Evolutionary conservation across 2,888 invertebrate species (phyloP).

Genomic region (Xestia ashworthii): DNA sequence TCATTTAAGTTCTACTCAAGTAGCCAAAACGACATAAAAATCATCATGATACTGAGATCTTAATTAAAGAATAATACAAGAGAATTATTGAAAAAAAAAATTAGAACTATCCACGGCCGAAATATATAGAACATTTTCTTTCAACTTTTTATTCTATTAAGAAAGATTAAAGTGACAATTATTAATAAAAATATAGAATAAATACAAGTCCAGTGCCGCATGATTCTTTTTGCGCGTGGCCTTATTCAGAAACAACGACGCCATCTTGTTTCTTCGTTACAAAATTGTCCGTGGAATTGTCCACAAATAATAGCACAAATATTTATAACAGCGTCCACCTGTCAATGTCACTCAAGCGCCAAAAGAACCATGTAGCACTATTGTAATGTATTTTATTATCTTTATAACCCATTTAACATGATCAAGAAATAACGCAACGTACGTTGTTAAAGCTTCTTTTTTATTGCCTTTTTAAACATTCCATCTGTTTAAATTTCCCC

Average conservation of each 20-base stretch:
- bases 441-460: background rate
- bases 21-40: background rate
- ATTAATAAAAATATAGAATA: constrained; percentile 10
- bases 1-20: background rate
- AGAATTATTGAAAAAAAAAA: background rate
- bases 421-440: background rate
- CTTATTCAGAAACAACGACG: background rate
- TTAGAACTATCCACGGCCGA: constrained; percentile 12
- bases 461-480: background rate
- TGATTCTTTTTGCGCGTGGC: background rate
- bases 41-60: constrained; percentile 9
- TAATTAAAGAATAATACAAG: background rate
- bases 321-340: background rate
- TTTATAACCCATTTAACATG: constrained; percentile 2
- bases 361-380: background rate
- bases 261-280: background rate
- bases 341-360: background rate
- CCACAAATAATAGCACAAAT: background rate
- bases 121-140: constrained; percentile 7
- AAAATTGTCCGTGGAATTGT: background rate
- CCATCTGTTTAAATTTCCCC: no score
- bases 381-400: background rate
- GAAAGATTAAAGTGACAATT: background rate
- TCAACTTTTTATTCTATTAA: background rate
- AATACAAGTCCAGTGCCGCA: background rate